A percentile compares a stretch with the other conserved stretches of the same genome.
Conservation (phyloP, 2,113 vertebrate genomes). For the Empidonax traillii region DNA sequence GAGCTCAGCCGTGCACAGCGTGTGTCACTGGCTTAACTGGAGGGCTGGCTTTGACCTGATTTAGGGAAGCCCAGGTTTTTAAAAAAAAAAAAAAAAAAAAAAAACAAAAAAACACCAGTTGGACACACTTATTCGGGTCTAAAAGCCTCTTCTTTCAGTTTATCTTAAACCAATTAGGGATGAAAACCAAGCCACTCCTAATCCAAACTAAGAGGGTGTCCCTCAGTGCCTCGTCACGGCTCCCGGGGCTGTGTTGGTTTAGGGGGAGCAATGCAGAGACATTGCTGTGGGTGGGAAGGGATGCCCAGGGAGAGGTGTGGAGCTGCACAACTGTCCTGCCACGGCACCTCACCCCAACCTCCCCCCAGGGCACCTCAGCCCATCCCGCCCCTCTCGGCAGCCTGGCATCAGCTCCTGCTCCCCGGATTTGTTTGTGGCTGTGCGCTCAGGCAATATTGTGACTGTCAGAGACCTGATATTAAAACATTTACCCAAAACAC, state of each 20-base stretch:
- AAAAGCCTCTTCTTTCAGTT: background rate
- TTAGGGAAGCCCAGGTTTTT: background rate
- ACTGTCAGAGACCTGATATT: background rate
- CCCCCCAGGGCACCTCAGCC: background rate
- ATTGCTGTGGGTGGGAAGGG: accelerated
- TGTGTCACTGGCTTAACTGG: background rate
- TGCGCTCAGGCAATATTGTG: background rate
- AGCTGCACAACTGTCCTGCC: background rate
- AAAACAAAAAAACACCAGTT: background rate
- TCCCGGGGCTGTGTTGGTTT: background rate
- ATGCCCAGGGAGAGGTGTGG: background rate
- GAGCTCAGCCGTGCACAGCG: background rate
- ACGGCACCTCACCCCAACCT: background rate
- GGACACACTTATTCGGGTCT: background rate
- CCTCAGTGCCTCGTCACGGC: background rate
- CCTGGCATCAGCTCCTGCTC: background rate
- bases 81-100: too few species aligned
- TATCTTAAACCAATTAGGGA: background rate
- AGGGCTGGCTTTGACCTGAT: conserved; percentile 15
- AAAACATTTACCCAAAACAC: conserved; percentile 12
- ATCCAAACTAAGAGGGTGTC: background rate
- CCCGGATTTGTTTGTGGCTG: background rate
- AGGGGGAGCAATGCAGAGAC: background rate
- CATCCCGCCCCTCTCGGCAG: background rate
- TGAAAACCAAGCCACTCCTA: background rate